Conservation (phyloP, 2,888 invertebrate species). For the Cephus pulcher region DNA sequence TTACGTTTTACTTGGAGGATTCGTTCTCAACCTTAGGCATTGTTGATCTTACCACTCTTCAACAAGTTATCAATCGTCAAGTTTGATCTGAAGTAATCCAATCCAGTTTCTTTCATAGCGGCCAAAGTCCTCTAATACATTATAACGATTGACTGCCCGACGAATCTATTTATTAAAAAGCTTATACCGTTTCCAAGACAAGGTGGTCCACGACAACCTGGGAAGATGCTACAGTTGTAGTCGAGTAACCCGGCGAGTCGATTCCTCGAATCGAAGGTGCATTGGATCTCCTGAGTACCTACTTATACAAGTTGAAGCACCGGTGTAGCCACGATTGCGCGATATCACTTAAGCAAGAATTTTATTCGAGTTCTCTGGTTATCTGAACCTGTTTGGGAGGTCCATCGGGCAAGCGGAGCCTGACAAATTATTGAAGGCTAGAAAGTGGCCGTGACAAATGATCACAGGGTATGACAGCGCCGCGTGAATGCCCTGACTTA, state of each 20-base stretch:
- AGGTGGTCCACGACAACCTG: neutral
- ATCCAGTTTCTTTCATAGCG: neutral
- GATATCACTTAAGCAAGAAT: conserved; percentile 2
- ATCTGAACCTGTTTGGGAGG: conserved; percentile 18
- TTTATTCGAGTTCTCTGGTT: conserved; percentile 19
- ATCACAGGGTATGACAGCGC: conserved; percentile 13
- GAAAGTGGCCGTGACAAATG: conserved; percentile 34
- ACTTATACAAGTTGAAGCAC: neutral
- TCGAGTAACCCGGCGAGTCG: neutral
- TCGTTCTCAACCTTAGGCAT: neutral
- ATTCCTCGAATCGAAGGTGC: neutral
- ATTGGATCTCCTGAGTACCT: neutral
- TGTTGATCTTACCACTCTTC: neutral
- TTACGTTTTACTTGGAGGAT: neutral
- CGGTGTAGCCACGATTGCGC: neutral
- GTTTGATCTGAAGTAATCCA: neutral
- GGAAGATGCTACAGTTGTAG: neutral
- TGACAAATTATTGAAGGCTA: conserved; percentile 37
- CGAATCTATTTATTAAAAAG: neutral
- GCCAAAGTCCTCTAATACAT: neutral
- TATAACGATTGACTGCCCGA: neutral
- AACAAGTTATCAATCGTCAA: neutral
- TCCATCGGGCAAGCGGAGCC: conserved; percentile 19
- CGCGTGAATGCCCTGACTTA: conserved; percentile 33
- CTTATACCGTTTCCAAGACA: neutral